phyloP scores from a whole-genome alignment of 2,797 vertebrate species.

The Sebastes steindachneri region DNA sequence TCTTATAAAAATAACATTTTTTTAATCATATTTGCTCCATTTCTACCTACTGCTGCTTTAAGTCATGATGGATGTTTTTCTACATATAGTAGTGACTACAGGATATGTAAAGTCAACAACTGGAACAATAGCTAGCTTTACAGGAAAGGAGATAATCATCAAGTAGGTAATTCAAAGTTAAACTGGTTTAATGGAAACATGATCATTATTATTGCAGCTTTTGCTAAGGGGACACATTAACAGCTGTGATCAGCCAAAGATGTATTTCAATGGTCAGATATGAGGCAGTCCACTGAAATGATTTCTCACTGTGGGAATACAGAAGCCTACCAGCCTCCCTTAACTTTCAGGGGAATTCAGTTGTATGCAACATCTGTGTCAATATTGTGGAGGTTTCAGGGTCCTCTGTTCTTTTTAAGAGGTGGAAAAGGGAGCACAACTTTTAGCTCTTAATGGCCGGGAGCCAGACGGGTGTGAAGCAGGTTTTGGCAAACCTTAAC shows the following conservation, averaged over 20 bases:
- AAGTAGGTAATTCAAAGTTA: slow-evolving; percentile 64
- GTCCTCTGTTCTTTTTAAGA: slow-evolving; percentile 75
- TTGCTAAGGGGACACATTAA: slow-evolving; percentile 37
- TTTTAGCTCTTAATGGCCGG: slow-evolving; percentile 43
- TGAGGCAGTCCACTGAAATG: slow-evolving; percentile 31
- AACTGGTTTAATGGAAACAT: slow-evolving; percentile 51
- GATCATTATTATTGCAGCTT: slow-evolving; percentile 19
- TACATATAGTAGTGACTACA: slow-evolving; percentile 25
- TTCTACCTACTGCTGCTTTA: too few species aligned
- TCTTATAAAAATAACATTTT: too few species aligned
- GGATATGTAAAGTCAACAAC: slow-evolving; percentile 51
- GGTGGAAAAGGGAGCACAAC: slow-evolving; percentile 62
- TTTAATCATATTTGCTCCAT: too few species aligned
- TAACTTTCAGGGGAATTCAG: slow-evolving; percentile 61
- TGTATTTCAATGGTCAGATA: slow-evolving; percentile 48
- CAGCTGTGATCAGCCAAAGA: slow-evolving; percentile 50
- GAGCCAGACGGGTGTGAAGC: slow-evolving; percentile 37
- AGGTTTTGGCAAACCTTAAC: slow-evolving; percentile 38
- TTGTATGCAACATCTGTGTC: slow-evolving; percentile 85
- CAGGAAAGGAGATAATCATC: slow-evolving; percentile 70
- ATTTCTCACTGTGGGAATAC: slow-evolving; percentile 61
- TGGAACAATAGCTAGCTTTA: slow-evolving; percentile 68
- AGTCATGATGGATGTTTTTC: slow-evolving; percentile 47
- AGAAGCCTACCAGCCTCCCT: slow-evolving; percentile 56
- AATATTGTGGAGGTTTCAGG: slow-evolving; percentile 81